These are phyloP conservation scores for Drosophila pandora DNA, from an alignment of 1,140 invertebrate species.

Conservation along the genomic window DNA sequence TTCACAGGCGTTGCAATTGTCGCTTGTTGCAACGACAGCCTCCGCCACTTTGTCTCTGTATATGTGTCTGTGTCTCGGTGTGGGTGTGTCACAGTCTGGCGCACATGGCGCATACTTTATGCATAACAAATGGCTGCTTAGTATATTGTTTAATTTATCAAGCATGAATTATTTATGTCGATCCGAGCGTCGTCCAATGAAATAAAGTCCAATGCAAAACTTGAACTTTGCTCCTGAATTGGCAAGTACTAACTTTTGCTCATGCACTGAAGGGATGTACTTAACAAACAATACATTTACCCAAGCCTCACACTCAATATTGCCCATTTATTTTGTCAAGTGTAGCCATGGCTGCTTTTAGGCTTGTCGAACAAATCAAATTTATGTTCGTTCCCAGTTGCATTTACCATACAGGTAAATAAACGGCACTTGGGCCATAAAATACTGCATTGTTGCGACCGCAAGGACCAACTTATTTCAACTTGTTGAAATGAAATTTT, in stretches of 20 bases:
- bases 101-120: constrained; percentile 76
- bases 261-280: constrained; percentile 6
- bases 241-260: constrained; percentile 12
- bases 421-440: constrained; percentile 42
- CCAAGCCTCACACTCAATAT: not conserved
- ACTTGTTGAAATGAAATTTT: constrained; percentile 61
- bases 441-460: constrained; percentile 44
- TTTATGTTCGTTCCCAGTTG: constrained; percentile 42
- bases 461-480: constrained; percentile 40
- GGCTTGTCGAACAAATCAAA: constrained; percentile 55
- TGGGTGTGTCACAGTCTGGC: constrained; percentile 63
- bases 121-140: constrained; percentile 77
- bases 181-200: constrained; percentile 41
- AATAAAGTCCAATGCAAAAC: constrained; percentile 52
- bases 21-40: constrained; percentile 63
- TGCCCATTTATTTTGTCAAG: not conserved
- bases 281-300: too few relatives aligned
- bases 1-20: constrained; percentile 79
- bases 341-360: constrained; percentile 12
- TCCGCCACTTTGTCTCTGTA: constrained; percentile 35
- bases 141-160: constrained; percentile 83
- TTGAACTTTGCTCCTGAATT: constrained; percentile 36
- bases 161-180: constrained; percentile 79
- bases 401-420: constrained; percentile 31
- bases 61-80: constrained; percentile 25